These are phyloP conservation scores for Sinotaia quadrata DNA, from an alignment of 2,888 invertebrate genomes.

Conservation along the genomic window DNA sequence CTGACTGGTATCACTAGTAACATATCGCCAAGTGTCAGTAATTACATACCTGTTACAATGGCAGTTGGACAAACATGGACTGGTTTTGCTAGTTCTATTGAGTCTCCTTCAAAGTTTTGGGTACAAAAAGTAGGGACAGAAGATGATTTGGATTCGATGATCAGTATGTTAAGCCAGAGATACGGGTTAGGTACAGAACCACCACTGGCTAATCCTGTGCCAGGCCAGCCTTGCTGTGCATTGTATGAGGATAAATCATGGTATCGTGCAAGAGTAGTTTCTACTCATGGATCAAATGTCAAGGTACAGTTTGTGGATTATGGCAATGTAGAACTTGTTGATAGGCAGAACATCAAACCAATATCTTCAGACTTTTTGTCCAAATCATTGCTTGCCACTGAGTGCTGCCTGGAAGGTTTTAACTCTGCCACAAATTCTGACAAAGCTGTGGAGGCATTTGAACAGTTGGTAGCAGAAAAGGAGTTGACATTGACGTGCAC, in stretches of 20 bases:
- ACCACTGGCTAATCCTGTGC: slow-evolving; percentile 14
- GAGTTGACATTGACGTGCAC: slow-evolving; percentile 46
- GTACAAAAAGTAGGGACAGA: slow-evolving; percentile 76
- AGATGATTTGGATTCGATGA: slow-evolving; percentile 70
- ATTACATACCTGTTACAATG: slow-evolving; percentile 14
- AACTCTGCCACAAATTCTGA: slow-evolving; percentile 1
- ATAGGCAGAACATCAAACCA: slow-evolving; percentile 25
- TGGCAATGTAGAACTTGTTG: slow-evolving; percentile 59
- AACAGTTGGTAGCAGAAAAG: slow-evolving; percentile 47
- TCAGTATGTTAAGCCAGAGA: slow-evolving; percentile 71
- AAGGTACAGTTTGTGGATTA: slow-evolving; percentile 63
- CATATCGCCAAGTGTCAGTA: background rate
- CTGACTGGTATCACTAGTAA: background rate
- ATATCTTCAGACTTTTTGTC: slow-evolving; percentile 35
- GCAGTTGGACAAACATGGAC: slow-evolving; percentile 27
- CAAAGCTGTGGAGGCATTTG: slow-evolving; percentile 36
- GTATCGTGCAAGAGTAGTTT: slow-evolving; percentile 57
- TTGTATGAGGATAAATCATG: slow-evolving; percentile 72
- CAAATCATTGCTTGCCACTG: slow-evolving; percentile 33
- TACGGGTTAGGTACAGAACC: slow-evolving; percentile 61
- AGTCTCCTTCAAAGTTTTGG: slow-evolving; percentile 75
- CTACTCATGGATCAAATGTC: slow-evolving; percentile 39
- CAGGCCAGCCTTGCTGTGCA: slow-evolving; percentile 77
- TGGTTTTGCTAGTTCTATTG: slow-evolving; percentile 51
- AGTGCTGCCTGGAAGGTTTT: slow-evolving; percentile 40